Percentiles rank a stretch among this genome's conserved stretches.
phyloP scores from a whole-genome alignment of 1,140 invertebrate species.

The Calephelis virginiensis region DNA sequence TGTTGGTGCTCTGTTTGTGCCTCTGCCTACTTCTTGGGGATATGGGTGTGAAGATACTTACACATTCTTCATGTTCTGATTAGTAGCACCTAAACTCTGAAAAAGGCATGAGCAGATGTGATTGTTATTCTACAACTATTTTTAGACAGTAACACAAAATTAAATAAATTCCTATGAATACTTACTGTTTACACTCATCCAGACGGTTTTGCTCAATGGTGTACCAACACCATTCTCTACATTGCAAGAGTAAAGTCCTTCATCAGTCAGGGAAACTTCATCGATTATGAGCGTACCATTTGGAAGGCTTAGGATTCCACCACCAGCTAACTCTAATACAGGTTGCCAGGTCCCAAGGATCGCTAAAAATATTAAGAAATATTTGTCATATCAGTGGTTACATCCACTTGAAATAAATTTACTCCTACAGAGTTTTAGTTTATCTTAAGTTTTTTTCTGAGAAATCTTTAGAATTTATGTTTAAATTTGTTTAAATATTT shows the following conservation, averaged over 20 bases:
- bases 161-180: slow-evolving; percentile 25
- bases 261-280: slow-evolving; percentile 84
- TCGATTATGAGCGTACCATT: slow-evolving; percentile 85
- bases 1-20: no score
- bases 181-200: slow-evolving; percentile 88
- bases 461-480: no score
- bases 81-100: no score
- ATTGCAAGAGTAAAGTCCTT: slow-evolving; percentile 92
- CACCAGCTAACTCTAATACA: slow-evolving; percentile 79
- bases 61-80: no score
- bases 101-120: no score
- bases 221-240: slow-evolving; percentile 92
- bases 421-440: not conserved
- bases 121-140: no score
- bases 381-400: not conserved
- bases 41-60: no score
- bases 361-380: slow-evolving; percentile 38
- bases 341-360: slow-evolving; percentile 74
- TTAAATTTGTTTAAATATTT: no score
- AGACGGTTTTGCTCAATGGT: slow-evolving; percentile 87
- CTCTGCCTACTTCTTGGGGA: no score
- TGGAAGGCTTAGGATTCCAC: slow-evolving; percentile 78
- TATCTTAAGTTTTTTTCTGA: no score
- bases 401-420: not conserved
- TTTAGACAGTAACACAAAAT: no score